Evolutionary conservation across 2,888 invertebrate species (phyloP).

Genomic region (Nebria brevicollis): DNA sequence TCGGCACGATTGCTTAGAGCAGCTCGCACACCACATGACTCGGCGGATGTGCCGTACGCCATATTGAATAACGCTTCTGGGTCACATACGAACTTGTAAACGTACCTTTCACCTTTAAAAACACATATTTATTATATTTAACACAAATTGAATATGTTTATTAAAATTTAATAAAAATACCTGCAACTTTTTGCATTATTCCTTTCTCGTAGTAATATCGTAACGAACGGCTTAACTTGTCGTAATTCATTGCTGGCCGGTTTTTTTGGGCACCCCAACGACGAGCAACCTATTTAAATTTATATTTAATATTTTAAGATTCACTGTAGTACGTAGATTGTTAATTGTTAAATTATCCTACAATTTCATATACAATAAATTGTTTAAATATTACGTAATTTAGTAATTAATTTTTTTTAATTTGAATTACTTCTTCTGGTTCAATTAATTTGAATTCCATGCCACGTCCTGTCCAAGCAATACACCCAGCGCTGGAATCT

Average conservation of each 20-base stretch:
- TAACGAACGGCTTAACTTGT: conserved; percentile 91
- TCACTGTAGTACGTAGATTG: too few relatives aligned
- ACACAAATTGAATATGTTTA: too few relatives aligned
- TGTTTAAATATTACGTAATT: neutral
- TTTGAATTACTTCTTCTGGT: conserved; percentile 81
- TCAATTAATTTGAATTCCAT: conserved; percentile 96
- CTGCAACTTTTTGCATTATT: conserved; percentile 98
- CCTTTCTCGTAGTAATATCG: conserved; percentile 98
- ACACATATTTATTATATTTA: neutral
- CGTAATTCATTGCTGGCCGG: conserved; percentile 97
- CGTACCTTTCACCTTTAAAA: conserved; percentile 87
- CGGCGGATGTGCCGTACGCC: conserved; percentile 69
- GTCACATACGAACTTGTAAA: conserved; percentile 96
- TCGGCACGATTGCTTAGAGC: conserved; percentile 55
- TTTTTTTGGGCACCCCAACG: conserved; percentile 98
- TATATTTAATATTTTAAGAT: conserved; percentile 6
- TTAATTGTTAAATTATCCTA: too few relatives aligned
- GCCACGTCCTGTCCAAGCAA: conserved; percentile 95
- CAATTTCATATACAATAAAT: too few relatives aligned
- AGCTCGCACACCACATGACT: conserved; percentile 53
- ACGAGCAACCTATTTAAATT: conserved; percentile 79
- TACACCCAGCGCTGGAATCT: conserved; percentile 77
- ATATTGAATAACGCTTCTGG: conserved; percentile 90
- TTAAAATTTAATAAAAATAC: conserved; percentile 59
- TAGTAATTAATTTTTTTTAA: neutral